These are phyloP conservation scores for Thymallus thymallus DNA, from an alignment of 2,113 vertebrate species.

Conservation along the genomic window DNA sequence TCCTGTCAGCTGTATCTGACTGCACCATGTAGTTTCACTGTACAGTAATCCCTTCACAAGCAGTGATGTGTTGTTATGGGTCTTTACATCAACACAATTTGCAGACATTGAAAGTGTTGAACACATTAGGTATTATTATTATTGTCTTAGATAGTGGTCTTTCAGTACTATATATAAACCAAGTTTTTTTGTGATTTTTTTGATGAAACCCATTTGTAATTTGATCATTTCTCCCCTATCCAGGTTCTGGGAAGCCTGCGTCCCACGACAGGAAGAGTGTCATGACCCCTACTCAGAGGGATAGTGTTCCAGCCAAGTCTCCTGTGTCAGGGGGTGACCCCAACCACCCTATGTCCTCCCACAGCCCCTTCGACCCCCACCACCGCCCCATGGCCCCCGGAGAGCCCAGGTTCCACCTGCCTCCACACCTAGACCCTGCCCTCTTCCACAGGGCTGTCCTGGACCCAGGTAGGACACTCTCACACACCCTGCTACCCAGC, in stretches of 20 bases:
- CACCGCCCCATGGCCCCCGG: conserved; percentile 80
- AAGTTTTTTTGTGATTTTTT: too few relatives aligned
- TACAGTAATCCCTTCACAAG: too few relatives aligned
- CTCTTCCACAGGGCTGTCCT: conserved; percentile 87
- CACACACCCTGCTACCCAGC: background rate
- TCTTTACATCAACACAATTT: too few relatives aligned
- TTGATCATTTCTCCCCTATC: too few relatives aligned
- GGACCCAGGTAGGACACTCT: conserved; percentile 81
- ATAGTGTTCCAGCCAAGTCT: conserved; percentile 89
- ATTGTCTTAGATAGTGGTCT: too few relatives aligned
- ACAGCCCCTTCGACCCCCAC: conserved; percentile 93
- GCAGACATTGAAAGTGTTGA: too few relatives aligned
- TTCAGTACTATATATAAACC: too few relatives aligned
- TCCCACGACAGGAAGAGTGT: conserved; percentile 90
- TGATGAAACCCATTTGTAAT: too few relatives aligned
- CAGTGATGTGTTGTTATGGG: too few relatives aligned
- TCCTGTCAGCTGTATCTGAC: too few relatives aligned
- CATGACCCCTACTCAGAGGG: conserved; percentile 91
- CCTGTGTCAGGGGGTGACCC: conserved; percentile 84
- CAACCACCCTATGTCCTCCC: conserved; percentile 77
- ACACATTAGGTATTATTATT: too few relatives aligned
- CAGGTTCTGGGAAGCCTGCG: conserved; percentile 81
- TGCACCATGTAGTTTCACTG: too few relatives aligned
- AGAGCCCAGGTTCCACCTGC: conserved; percentile 87
- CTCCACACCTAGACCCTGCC: conserved; percentile 86